Evolutionary conservation across 2,113 vertebrate genomes (phyloP), one percentile per base, ranked within the genome.

Genomic region (Tenrec ecaudatus): DNA sequence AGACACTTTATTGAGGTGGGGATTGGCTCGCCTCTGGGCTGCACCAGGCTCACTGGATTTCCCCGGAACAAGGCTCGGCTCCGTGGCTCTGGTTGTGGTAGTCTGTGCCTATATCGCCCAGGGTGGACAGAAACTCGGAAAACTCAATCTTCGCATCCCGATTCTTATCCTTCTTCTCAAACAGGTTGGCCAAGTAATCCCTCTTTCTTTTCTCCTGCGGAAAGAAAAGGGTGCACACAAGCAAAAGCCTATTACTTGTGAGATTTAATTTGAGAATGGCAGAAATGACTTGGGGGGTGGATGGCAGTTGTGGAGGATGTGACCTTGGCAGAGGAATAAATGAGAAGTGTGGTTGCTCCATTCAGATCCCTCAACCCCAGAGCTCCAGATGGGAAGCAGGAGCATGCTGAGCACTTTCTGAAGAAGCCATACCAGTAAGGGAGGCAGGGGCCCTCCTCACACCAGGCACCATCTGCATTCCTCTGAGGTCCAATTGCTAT

Each of bases 21-120:
- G 62, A 43, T 69, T 33, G 3, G 36, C 17, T 29, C 43, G 47
- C 38, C 10, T 6, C 20, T 20, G 8, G 64, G 6, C 22, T 62
- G 76, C 31, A 1, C 1, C 2, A 3, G 19, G 36, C 4, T 95
- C 79, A 84, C 19, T 93, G 40, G 8, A 2, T 5, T 16, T 1
- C 53, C 9, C 15, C n/a, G 0, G 83, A 47, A 12, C 83, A 80
- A 66, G 33, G n/a, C 0, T 8, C 0, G 0, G 0, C 40, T 11
- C 77, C 22, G 0, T 88, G 94, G 53, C 82, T 90, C 1, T 81
- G 58, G 3, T 68, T 14, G 80, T 91, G 66, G 6, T 53, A 88
- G 75, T 91, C 53, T 0, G 5, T 40, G 47, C 66, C 75, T 3
- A 85, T 19, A 2, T 33, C 57, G 0, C 40, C 58, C 25, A 88